Evolutionary conservation across 2,113 vertebrate genomes (phyloP), one percentile per base, ranked within the genome.

Genomic region (Carassius carassius): DNA sequence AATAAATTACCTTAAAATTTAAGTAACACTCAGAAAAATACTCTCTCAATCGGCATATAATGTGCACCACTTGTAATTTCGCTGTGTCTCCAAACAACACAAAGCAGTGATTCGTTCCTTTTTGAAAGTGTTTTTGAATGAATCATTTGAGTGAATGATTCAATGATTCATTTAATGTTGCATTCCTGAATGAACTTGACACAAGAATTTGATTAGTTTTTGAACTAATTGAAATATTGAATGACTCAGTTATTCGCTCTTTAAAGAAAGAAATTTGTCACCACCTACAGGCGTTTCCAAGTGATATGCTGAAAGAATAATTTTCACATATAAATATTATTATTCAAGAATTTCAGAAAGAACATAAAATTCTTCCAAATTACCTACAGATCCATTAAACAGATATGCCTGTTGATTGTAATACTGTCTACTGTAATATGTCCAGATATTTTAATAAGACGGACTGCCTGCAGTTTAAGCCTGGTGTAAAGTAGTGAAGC

Each of bases 371-470:
- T 6, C 29, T 21, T 23, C 35, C 17, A 41, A 41, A 35, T 21
- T 60, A 44, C 37, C 54, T 63, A 41, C 2, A 63, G 3, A 54
- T 78, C 51, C 51, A 54, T 60, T 60, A 60, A 60, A 60, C 78
- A 49, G 70, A 51, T 47, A 85, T 81, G 19, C 49, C 72, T 82
- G 58, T 86, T 63, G 69, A 32, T 37, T 37, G 35, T 37, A 37
- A 37, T 37, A 74, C 21, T 6, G n/a, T 74, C 49, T 78, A 72
- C 37, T 51, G 7, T 62, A 51, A 62, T 78, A 84, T 11, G 16
- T 78, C 16, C 73, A 58, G 41, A 47, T n/a, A 60, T 82, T 49
- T 17, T 56, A 76, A n/a, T 7, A 17, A 60, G 77, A 41, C 1
- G 32, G 14, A 85, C 29, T 60, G 56, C 10, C 56, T 25, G 19